These are phyloP conservation scores for Danio albolineatus DNA, from an alignment of 2,797 vertebrate species.

Conservation along the genomic window DNA sequence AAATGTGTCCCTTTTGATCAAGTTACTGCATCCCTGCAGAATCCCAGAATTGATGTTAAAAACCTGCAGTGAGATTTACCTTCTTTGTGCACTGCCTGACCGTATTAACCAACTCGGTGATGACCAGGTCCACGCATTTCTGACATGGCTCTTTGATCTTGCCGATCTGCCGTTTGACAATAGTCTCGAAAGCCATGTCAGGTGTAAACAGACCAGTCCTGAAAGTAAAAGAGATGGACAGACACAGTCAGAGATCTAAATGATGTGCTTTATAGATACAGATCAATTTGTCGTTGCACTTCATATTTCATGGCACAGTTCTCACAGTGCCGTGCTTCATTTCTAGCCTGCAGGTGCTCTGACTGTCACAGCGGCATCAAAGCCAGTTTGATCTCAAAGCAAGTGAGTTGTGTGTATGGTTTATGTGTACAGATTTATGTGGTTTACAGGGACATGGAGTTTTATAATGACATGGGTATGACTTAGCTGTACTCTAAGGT, in stretches of 20 bases:
- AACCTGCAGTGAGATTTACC: conserved; percentile 75
- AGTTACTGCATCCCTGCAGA: not conserved
- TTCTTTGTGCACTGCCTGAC: conserved; percentile 97
- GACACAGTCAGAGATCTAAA: conserved; percentile 3
- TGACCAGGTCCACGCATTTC: conserved; percentile 98
- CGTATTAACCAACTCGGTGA: conserved; percentile 94
- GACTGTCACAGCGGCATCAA: conserved; percentile 30
- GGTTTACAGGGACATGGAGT: no score
- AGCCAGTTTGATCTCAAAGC: conserved; percentile 2
- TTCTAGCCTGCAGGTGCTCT: not conserved
- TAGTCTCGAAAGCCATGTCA: conserved; percentile 98
- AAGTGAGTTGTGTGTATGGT: not conserved
- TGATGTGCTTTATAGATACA: not conserved
- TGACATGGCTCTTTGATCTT: conserved; percentile 96
- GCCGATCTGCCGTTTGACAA: conserved; percentile 95
- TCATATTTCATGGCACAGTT: not conserved
- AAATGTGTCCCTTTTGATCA: not conserved
- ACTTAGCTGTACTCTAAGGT: no score
- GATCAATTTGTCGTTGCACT: not conserved
- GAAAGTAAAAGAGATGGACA: conserved; percentile 46
- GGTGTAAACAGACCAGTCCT: conserved; percentile 97
- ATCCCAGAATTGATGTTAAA: not conserved
- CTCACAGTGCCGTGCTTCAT: not conserved
- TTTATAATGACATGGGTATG: no score
- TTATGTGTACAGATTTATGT: no score